Percentiles rank a stretch among this genome's conserved stretches.
phyloP scores from a whole-genome alignment of 2,888 invertebrate species.

The Corbicula japonica region DNA sequence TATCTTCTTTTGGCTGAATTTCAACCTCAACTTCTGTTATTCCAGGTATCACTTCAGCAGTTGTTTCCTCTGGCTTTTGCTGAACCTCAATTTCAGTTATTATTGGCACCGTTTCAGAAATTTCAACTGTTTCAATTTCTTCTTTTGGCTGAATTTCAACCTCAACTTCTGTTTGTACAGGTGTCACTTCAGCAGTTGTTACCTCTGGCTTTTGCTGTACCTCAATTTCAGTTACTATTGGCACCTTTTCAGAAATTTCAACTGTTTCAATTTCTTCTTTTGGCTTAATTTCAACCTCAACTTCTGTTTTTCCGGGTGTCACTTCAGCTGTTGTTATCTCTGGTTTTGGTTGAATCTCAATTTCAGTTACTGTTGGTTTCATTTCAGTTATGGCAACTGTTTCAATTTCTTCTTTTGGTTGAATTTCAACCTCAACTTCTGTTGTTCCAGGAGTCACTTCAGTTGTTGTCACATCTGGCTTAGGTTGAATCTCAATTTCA shows the following conservation, averaged over 20 bases:
- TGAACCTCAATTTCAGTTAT: conserved; percentile 31
- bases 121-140: conserved; percentile 38
- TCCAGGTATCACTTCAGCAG: conserved; percentile 33
- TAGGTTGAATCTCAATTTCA: conserved; percentile 22
- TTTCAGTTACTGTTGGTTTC: conserved; percentile 15
- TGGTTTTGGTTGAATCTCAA: conserved; percentile 14
- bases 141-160: conserved; percentile 33
- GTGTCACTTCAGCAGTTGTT: conserved; percentile 4
- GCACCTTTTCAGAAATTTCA: conserved; percentile 9
- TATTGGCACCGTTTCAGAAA: conserved; percentile 19
- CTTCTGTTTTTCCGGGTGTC: conserved; percentile 1
- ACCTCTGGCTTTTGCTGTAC: not conserved
- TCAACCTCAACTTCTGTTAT: conserved; percentile 33
- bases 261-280: not conserved
- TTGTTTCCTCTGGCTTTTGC: conserved; percentile 20
- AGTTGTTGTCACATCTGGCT: not conserved
- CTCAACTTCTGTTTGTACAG: conserved; percentile 33
- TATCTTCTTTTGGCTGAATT: conserved; percentile 26
- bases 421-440: conserved; percentile 15
- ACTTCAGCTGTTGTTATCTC: conserved; percentile 29
- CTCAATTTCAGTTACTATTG: conserved; percentile 2
- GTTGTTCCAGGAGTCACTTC: conserved; percentile 9
- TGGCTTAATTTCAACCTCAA: conserved; percentile 2
- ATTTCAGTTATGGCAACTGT: conserved; percentile 4
- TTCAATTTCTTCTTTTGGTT: not conserved